Evolutionary conservation across 2,888 invertebrate species (phyloP).

Genomic region (Rhingia campestris): DNA sequence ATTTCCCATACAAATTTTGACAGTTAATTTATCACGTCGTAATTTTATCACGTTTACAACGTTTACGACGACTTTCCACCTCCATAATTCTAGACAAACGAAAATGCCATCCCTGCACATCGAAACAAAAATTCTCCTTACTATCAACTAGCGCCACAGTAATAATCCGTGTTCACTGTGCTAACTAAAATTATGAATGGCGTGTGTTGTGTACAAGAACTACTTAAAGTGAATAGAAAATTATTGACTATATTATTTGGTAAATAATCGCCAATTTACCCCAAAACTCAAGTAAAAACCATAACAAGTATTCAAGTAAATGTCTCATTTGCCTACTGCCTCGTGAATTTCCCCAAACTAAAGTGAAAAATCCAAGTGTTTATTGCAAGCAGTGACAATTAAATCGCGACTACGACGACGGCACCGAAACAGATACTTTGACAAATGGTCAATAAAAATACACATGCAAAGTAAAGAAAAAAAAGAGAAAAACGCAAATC

Average conservation of each 20-base stretch:
- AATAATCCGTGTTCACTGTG: slow-evolving; percentile 45
- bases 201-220: slow-evolving; percentile 77
- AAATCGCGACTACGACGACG: slow-evolving; percentile 68
- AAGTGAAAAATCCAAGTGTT: slow-evolving; percentile 68
- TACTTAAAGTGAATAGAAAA: slow-evolving; percentile 82
- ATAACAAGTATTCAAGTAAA: slow-evolving; percentile 23
- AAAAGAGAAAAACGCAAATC: slow-evolving; percentile 59
- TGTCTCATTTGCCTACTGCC: slow-evolving; percentile 8
- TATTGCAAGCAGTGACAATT: slow-evolving; percentile 71
- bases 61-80: too few species aligned
- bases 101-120: slow-evolving; percentile 31
- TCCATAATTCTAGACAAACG: too few species aligned
- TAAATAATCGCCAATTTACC: slow-evolving; percentile 66
- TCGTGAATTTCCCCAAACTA: slow-evolving; percentile 25
- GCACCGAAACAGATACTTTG: slow-evolving; percentile 72
- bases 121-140: slow-evolving; percentile 7
- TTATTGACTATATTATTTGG: slow-evolving; percentile 74
- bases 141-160: slow-evolving; percentile 47
- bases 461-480: slow-evolving; percentile 69
- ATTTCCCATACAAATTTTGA: too few species aligned
- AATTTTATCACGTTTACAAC: too few species aligned
- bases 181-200: slow-evolving; percentile 74
- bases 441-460: slow-evolving; percentile 75
- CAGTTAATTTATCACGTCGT: too few species aligned
- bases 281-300: slow-evolving; percentile 48